Evolutionary conservation across 2,113 vertebrate genomes (phyloP).

Genomic region (Benthochromis sp.): DNA sequence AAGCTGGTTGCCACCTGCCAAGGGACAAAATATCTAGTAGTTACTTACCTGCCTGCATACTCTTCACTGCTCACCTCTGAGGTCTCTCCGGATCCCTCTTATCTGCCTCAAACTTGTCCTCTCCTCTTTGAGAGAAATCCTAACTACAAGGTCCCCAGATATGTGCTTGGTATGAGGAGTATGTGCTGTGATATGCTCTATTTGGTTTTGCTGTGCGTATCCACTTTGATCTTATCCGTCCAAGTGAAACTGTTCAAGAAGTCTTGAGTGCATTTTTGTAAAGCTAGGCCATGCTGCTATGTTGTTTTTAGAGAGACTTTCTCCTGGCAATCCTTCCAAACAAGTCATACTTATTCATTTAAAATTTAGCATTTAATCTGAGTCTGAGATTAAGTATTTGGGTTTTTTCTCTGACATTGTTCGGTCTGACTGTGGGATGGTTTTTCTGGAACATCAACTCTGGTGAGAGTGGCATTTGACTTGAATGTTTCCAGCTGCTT

Average conservation of each 20-base stretch:
- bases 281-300: neutral
- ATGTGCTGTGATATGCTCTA: neutral
- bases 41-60: neutral
- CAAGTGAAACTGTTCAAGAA: neutral
- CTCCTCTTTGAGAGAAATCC: neutral
- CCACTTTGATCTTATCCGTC: neutral
- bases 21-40: neutral
- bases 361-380: neutral
- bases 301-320: neutral
- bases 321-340: neutral
- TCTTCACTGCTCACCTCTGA: neutral
- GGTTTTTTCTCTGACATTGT: neutral
- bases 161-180: neutral
- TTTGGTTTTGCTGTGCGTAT: neutral
- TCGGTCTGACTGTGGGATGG: neutral
- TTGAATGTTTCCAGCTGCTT: neutral
- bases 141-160: neutral
- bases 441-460: neutral
- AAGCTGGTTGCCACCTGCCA: neutral
- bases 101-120: neutral
- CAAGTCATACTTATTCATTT: neutral
- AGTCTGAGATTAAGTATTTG: neutral
- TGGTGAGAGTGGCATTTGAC: neutral
- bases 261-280: neutral
- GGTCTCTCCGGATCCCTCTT: neutral